phyloP scores from a whole-genome alignment of 2,888 invertebrate species.

The Alcis repandata region DNA sequence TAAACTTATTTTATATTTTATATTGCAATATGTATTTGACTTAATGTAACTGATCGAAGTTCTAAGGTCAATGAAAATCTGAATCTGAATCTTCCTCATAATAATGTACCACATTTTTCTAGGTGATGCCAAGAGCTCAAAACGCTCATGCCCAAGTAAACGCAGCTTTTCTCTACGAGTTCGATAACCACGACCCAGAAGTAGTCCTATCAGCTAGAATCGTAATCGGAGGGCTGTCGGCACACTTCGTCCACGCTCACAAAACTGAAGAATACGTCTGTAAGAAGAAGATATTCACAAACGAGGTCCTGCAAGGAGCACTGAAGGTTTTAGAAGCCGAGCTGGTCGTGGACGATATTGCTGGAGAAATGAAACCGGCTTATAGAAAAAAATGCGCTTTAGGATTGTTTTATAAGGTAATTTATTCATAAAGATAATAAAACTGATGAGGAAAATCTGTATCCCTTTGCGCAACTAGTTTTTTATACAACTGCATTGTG shows the following conservation, averaged over 20 bases:
- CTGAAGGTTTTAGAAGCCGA: slow-evolving; percentile 86
- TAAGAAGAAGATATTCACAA: slow-evolving; percentile 73
- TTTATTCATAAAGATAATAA: background rate
- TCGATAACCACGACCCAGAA: slow-evolving; percentile 64
- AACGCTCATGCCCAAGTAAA: slow-evolving; percentile 92
- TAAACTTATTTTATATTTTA: too few species aligned
- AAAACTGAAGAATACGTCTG: slow-evolving; percentile 83
- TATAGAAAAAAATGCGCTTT: slow-evolving; percentile 88
- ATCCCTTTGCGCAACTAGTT: too few species aligned
- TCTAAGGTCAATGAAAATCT: too few species aligned
- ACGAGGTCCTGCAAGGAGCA: slow-evolving; percentile 80
- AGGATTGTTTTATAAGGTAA: slow-evolving; percentile 89
- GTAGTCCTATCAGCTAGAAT: slow-evolving; percentile 82
- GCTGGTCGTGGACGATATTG: slow-evolving; percentile 66
- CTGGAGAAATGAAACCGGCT: slow-evolving; percentile 86
- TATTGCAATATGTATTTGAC: too few species aligned
- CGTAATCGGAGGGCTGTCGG: slow-evolving; percentile 87
- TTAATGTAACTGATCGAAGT: too few species aligned
- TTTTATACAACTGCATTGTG: too few species aligned
- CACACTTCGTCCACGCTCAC: slow-evolving; percentile 85
- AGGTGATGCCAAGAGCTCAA: slow-evolving; percentile 91
- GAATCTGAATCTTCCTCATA: too few species aligned
- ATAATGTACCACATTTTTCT: slow-evolving; percentile 47
- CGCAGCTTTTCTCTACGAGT: slow-evolving; percentile 89
- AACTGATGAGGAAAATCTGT: too few species aligned